phyloP scores from a whole-genome alignment of 2,888 invertebrate species.

The Pheosia gnoma region DNA sequence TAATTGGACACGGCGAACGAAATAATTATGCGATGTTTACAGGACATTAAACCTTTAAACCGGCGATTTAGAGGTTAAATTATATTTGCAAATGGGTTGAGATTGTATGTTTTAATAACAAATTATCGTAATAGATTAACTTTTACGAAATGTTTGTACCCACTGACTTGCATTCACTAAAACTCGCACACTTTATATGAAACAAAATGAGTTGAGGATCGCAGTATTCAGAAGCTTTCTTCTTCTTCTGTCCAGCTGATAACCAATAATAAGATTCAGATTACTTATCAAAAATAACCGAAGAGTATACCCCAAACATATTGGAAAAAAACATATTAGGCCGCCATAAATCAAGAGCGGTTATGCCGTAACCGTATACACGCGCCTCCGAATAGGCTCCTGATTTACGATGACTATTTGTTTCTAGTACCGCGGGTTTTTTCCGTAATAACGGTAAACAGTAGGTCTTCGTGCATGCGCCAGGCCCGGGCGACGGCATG shows the following conservation, averaged over 20 bases:
- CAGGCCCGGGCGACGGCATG: constrained; percentile 14
- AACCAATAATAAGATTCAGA: no score
- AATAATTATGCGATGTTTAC: constrained; percentile 37
- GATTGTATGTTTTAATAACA: background rate
- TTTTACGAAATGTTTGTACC: background rate
- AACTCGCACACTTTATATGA: no score
- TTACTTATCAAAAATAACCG: no score
- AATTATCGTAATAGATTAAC: background rate
- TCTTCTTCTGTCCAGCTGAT: no score
- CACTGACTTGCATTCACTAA: no score
- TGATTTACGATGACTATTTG: constrained; percentile 31
- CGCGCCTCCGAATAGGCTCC: constrained; percentile 9
- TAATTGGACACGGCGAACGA: constrained; percentile 52
- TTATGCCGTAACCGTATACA: background rate
- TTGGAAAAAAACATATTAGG: background rate
- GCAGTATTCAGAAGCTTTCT: no score
- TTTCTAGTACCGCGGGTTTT: constrained; percentile 10
- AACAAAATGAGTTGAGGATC: no score
- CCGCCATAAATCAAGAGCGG: background rate
- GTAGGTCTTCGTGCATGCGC: constrained; percentile 32
- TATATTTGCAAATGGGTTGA: background rate
- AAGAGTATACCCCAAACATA: no score
- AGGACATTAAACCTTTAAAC: constrained; percentile 35
- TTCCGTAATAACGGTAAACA: constrained; percentile 22
- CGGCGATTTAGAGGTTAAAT: constrained; percentile 10